Evolutionary conservation across 2,797 vertebrate species (phyloP).

Genomic region (Heteromormyrus szaboi): DNA sequence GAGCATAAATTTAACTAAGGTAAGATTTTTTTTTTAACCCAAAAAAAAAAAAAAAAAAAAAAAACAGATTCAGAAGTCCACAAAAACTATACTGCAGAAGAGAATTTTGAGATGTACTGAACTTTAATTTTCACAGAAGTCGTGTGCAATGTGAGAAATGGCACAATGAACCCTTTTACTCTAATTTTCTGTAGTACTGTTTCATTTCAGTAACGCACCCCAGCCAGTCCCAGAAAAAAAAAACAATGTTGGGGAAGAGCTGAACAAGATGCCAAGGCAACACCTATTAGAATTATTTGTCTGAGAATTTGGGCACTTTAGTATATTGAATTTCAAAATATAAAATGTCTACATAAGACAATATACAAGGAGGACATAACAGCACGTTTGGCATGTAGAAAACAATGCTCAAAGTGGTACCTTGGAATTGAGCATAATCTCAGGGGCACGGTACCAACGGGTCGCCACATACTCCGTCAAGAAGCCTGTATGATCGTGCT

Average conservation of each 20-base stretch:
- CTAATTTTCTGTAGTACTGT: neutral
- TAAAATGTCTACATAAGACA: neutral
- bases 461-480: slow-evolving; percentile 90
- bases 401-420: slow-evolving; percentile 40
- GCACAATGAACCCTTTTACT: neutral
- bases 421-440: slow-evolving; percentile 93
- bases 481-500: slow-evolving; percentile 82
- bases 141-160: neutral
- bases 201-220: neutral
- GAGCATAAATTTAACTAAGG: neutral
- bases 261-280: neutral
- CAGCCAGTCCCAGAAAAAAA: neutral
- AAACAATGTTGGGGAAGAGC: neutral
- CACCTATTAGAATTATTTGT: neutral
- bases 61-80: neutral
- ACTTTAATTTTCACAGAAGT: neutral
- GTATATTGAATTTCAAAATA: neutral
- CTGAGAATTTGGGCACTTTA: neutral
- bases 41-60: neutral
- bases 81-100: neutral
- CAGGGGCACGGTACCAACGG: slow-evolving; percentile 89
- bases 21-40: neutral
- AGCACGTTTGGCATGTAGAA: neutral
- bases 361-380: neutral
- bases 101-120: neutral